These are phyloP conservation scores for Miniopterus natalensis DNA, from an alignment of 2,113 vertebrate species.

Conservation along the genomic window DNA sequence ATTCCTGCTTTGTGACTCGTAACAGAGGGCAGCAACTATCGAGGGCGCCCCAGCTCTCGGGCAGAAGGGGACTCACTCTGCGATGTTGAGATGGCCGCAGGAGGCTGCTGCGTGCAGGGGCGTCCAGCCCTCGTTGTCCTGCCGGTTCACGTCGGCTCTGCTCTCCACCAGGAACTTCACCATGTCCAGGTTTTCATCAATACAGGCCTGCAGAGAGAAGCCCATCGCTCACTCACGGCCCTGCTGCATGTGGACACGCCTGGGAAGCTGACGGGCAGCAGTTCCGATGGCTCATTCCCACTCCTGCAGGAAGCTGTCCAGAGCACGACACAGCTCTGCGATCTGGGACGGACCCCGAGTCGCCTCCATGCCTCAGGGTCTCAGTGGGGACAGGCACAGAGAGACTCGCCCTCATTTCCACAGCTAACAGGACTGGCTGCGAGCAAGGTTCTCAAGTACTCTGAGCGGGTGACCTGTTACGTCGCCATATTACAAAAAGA, in stretches of 20 bases:
- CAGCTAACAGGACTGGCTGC: background rate
- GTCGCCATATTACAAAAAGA: background rate
- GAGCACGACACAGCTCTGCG: background rate
- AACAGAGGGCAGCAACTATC: background rate
- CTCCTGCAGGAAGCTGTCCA: background rate
- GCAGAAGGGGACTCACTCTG: constrained; percentile 90
- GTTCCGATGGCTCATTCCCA: background rate
- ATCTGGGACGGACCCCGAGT: background rate
- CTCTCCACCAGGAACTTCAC: constrained; percentile 94
- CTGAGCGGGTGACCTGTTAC: background rate
- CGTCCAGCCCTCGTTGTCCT: constrained; percentile 98
- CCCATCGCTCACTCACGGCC: constrained; percentile 43
- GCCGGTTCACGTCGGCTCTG: constrained; percentile 94
- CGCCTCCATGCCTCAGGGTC: background rate
- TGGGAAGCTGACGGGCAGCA: background rate
- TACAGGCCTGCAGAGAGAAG: constrained; percentile 92
- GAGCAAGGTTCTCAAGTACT: background rate
- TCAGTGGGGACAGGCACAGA: background rate
- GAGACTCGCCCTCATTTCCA: background rate
- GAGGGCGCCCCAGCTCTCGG: background rate
- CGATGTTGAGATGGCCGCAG: constrained; percentile 95
- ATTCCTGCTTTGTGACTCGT: background rate
- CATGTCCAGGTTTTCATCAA: constrained; percentile 96
- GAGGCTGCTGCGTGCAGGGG: constrained; percentile 96
- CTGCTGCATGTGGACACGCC: background rate